Evolutionary conservation across 2,888 invertebrate genomes (phyloP), one percentile per base, ranked within the genome.

Genomic region (Amorpha juglandis): DNA sequence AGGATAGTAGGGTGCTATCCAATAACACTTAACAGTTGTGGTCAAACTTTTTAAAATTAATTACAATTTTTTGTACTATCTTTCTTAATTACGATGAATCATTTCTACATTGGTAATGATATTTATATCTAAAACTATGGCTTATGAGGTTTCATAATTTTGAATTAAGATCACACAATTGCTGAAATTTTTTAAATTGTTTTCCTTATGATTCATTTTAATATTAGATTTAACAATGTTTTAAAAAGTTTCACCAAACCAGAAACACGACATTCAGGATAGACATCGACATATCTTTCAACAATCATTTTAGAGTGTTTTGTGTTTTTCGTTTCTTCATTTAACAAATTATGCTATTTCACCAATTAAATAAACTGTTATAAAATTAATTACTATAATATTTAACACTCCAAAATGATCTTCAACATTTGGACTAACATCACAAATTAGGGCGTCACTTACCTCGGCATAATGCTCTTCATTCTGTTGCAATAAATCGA

Each of bases 391-490:
- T 58, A 19, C 9, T 11, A 12, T 4, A 38, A 6, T 2, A 38
- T 16, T 21, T 72, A 68, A 76, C 71, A 70, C 77, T 83, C 78
- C 77, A 78, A 79, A 80, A 74, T 73, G 66, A 64, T 50, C 65
- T 65, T 67, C 53, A 65, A 65, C 38, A 64, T 68, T 19, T 11
- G 42, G 8, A 12, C 58, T 58, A 58, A 58, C 19, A 14, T 63
- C 16, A 51, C 50, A 63, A 50, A 33, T 51, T 33, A 38, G 8
- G 35, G 7, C 16, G 16, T 19, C 33, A 63, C 45, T 94, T 95
- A 99, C 99, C 98, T 99, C 99, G 74, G 99, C 98, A 92, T 99
- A 99, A 89, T 99, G 99, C 91, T 99, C 99, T 94, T 99, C 99
- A 87, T 99, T 99, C 92, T 99, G 99, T 90, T 99, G 99, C 71